phyloP scores from a whole-genome alignment of 2,113 vertebrate genomes.

The Neoarius graeffei region DNA sequence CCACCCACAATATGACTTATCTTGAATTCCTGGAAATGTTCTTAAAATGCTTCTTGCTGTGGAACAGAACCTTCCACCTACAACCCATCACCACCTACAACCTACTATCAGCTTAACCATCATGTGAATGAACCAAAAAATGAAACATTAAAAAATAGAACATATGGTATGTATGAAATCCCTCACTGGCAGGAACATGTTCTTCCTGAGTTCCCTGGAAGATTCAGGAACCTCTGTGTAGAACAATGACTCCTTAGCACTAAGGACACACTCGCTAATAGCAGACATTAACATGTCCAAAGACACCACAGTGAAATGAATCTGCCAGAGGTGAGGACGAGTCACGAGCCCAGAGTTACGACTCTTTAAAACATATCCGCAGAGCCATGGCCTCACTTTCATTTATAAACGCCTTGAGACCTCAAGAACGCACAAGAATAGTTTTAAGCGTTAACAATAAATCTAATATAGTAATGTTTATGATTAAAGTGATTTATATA shows the following conservation, averaged over 20 bases:
- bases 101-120: too few species aligned
- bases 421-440: too few species aligned
- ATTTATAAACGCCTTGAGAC: too few species aligned
- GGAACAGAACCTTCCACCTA: background rate
- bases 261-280: background rate
- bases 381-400: too few species aligned
- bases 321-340: too few species aligned
- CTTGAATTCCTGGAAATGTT: background rate
- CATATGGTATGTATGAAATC: background rate
- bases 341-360: too few species aligned
- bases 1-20: background rate
- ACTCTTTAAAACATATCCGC: too few species aligned
- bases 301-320: background rate
- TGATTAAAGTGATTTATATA: too few species aligned
- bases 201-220: background rate
- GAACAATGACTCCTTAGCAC: background rate
- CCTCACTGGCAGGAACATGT: too few species aligned
- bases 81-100: too few species aligned
- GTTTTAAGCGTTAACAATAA: too few species aligned
- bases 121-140: background rate
- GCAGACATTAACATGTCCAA: background rate
- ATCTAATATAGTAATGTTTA: too few species aligned
- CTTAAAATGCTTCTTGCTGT: background rate
- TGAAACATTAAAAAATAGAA: background rate
- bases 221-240: background rate